Evolutionary conservation across 2,113 vertebrate genomes (phyloP).

Genomic region (Todiramphus saurophagus): DNA sequence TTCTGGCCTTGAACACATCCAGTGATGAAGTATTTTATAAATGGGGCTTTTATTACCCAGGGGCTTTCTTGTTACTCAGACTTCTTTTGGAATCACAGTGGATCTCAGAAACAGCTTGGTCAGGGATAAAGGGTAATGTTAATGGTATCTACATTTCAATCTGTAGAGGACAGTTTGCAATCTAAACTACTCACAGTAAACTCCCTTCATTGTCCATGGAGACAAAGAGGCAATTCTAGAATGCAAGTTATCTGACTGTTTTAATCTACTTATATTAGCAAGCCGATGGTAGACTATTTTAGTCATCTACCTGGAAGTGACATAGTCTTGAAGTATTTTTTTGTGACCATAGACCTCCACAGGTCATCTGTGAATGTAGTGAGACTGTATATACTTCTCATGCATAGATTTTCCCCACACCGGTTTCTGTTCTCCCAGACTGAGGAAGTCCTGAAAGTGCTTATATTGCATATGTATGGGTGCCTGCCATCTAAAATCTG

Average conservation of each 20-base stretch:
- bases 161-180: background rate
- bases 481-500: background rate
- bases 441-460: background rate
- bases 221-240: background rate
- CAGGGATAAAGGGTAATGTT: background rate
- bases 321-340: background rate
- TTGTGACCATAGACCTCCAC: background rate
- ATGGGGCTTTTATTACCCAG: accelerated
- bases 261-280: background rate
- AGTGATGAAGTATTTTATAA: background rate
- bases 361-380: background rate
- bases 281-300: background rate
- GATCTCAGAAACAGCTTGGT: background rate
- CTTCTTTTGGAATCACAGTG: background rate
- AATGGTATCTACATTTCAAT: background rate
- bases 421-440: background rate
- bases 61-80: background rate
- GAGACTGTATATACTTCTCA: background rate
- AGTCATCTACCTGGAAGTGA: background rate
- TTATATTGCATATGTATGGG: background rate
- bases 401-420: background rate
- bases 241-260: background rate
- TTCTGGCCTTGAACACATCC: no score
- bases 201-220: background rate
- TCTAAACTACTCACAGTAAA: background rate